A percentile compares a stretch with the other conserved stretches of the same genome.
Evolutionary conservation across 1,140 invertebrate species (phyloP).

Genomic region (Diabrotica undecimpunctata): DNA sequence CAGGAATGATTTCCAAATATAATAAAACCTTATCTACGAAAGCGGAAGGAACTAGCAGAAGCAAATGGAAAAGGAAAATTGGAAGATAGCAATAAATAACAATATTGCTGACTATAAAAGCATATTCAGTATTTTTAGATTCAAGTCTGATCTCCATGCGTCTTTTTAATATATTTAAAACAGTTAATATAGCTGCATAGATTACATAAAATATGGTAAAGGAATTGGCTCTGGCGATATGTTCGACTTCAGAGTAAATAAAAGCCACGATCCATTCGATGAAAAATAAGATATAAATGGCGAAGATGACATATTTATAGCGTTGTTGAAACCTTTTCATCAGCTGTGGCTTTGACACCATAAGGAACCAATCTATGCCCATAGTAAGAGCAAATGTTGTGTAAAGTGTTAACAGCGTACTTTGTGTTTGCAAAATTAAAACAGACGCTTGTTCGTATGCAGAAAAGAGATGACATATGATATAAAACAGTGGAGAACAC

Average conservation of each 20-base stretch:
- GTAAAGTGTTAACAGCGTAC: slow-evolving; percentile 8
- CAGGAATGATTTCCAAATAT: not conserved
- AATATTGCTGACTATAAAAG: not conserved
- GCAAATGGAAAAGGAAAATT: not conserved
- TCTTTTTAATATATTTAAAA: not conserved
- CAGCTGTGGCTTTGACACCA: not conserved
- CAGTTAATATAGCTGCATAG: not conserved
- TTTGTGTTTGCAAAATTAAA: slow-evolving; percentile 10
- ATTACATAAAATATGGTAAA: slow-evolving; percentile 11
- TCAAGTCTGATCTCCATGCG: not conserved
- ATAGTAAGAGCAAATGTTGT: slow-evolving; percentile 5
- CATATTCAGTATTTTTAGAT: not conserved
- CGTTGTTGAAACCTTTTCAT: not conserved
- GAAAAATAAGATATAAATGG: slow-evolving; percentile 8
- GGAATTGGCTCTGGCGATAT: slow-evolving; percentile 4
- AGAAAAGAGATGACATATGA: slow-evolving; percentile 4
- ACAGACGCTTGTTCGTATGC: not conserved
- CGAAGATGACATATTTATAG: not conserved
- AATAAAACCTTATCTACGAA: not conserved
- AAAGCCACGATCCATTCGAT: slow-evolving; percentile 15
- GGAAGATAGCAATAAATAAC: not conserved
- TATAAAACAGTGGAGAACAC: slow-evolving; percentile 12
- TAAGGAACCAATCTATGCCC: slow-evolving; percentile 12
- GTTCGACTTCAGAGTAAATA: slow-evolving; percentile 9
- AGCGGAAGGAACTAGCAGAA: not conserved